These are phyloP conservation scores for Pseudomyrmex dendroicus DNA, from an alignment of 1,140 invertebrate genomes.

Conservation along the genomic window DNA sequence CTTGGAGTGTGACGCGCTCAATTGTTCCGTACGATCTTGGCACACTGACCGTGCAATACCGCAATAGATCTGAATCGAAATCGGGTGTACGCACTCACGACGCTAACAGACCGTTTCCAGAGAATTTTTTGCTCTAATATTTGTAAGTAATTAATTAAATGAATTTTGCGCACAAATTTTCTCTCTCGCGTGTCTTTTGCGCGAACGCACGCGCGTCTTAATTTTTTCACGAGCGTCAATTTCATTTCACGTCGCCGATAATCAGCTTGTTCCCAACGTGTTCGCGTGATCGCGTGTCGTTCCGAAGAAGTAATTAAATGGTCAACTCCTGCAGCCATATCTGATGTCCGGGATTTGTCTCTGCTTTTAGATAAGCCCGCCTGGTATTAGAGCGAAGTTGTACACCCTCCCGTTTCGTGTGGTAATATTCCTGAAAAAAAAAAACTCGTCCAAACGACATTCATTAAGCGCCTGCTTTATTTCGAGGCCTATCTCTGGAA, in stretches of 20 bases:
- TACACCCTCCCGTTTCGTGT: not conserved
- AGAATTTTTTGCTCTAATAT: too few species aligned
- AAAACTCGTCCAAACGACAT: slow-evolving; percentile 15
- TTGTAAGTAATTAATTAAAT: too few species aligned
- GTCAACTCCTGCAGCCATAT: slow-evolving; percentile 17
- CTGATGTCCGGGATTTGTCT: slow-evolving; percentile 31
- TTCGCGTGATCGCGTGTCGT: slow-evolving; percentile 29
- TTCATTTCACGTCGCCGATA: not conserved
- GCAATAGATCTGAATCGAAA: not conserved
- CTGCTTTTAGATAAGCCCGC: slow-evolving; percentile 22
- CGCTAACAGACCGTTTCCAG: too few species aligned
- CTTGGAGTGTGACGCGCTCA: slow-evolving; percentile 59
- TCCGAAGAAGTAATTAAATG: slow-evolving; percentile 45
- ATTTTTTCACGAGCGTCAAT: not conserved
- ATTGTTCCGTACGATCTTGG: slow-evolving; percentile 71
- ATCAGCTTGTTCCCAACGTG: slow-evolving; percentile 19
- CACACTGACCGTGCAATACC: slow-evolving; percentile 58
- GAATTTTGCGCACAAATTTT: too few species aligned
- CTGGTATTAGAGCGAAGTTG: not conserved
- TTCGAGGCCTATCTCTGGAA: slow-evolving; percentile 24
- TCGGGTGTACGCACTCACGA: too few species aligned
- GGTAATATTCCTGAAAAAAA: slow-evolving; percentile 11
- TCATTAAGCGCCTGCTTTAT: slow-evolving; percentile 47
- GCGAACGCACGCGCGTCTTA: not conserved
- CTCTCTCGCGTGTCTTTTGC: too few species aligned